Evolutionary conservation across 2,888 invertebrate species (phyloP).

Genomic region (Geotrupes spiniger): DNA sequence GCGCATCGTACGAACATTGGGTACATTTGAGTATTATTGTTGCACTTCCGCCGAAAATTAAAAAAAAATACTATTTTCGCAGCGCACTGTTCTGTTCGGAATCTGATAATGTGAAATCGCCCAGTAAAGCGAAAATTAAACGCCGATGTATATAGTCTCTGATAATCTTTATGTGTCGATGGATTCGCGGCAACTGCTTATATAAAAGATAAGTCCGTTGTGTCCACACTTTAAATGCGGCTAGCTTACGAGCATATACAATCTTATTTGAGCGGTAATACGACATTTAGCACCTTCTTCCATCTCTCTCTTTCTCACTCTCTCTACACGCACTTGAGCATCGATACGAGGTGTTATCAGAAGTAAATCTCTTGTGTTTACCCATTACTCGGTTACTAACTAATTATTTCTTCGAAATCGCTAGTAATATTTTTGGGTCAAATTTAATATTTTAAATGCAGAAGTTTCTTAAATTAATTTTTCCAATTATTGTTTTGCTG

Average conservation of each 20-base stretch:
- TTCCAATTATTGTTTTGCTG: too few species aligned
- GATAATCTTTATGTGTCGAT: background rate
- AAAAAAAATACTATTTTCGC: too few species aligned
- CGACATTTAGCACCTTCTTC: conserved; percentile 17
- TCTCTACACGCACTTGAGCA: too few species aligned
- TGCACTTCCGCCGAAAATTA: background rate
- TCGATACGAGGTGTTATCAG: background rate
- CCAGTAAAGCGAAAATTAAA: background rate
- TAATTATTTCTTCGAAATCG: too few species aligned
- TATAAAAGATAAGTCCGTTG: conserved; percentile 4
- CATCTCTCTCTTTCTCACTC: background rate
- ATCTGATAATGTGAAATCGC: background rate
- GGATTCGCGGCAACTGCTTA: background rate
- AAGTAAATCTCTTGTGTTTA: background rate
- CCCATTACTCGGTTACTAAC: too few species aligned
- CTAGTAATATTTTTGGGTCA: too few species aligned
- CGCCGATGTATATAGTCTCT: background rate
- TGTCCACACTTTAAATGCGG: conserved; percentile 10
- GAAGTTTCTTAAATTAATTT: too few species aligned
- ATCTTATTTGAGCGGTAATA: conserved; percentile 18
- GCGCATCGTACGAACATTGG: conserved; percentile 22
- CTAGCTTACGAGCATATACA: conserved; percentile 15
- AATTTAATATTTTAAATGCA: too few species aligned
- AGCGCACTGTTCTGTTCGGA: too few species aligned
- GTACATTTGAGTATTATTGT: background rate